A percentile compares a stretch with the other conserved stretches of the same genome.
Evolutionary conservation across 2,888 invertebrate genomes (phyloP).

Genomic region (Caenorhabditis afra): DNA sequence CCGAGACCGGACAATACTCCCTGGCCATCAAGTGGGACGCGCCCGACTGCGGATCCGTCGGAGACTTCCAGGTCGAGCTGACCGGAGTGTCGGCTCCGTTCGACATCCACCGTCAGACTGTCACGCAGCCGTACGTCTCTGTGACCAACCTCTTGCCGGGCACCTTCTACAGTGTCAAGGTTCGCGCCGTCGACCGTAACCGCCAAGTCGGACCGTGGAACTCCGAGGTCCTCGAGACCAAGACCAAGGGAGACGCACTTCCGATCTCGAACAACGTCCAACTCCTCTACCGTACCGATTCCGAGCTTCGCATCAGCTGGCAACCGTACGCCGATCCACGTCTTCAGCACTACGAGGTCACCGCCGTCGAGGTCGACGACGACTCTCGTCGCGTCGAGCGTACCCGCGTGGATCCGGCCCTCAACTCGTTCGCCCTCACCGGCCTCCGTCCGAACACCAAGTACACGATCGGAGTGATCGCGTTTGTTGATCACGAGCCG

Average conservation of each 20-base stretch:
- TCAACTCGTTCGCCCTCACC: slow-evolving; percentile 72
- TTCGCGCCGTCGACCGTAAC: slow-evolving; percentile 78
- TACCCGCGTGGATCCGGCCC: slow-evolving; percentile 73
- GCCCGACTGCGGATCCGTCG: slow-evolving; percentile 80
- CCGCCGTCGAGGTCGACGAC: slow-evolving; percentile 67
- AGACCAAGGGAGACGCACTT: slow-evolving; percentile 78
- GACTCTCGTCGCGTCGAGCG: slow-evolving; percentile 71
- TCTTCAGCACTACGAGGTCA: slow-evolving; percentile 80
- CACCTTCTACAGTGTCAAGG: slow-evolving; percentile 78
- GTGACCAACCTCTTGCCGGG: slow-evolving; percentile 79
- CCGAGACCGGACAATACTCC: slow-evolving; percentile 74
- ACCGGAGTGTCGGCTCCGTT: slow-evolving; percentile 76
- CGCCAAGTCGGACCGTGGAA: slow-evolving; percentile 79
- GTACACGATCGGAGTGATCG: slow-evolving; percentile 79
- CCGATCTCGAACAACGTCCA: slow-evolving; percentile 67
- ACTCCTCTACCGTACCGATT: slow-evolving; percentile 73
- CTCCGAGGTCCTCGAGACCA: slow-evolving; percentile 73
- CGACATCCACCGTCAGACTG: slow-evolving; percentile 79
- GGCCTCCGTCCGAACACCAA: slow-evolving; percentile 77
- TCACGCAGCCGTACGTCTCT: slow-evolving; percentile 78
- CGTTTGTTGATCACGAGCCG: slow-evolving; percentile 80
- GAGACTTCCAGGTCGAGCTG: slow-evolving; percentile 78
- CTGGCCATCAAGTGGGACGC: slow-evolving; percentile 79
- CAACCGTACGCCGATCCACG: slow-evolving; percentile 69
- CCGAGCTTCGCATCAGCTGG: slow-evolving; percentile 77